These are phyloP conservation scores for Pyrocephalus nanus DNA, from an alignment of 2,797 vertebrate genomes.

Conservation along the genomic window DNA sequence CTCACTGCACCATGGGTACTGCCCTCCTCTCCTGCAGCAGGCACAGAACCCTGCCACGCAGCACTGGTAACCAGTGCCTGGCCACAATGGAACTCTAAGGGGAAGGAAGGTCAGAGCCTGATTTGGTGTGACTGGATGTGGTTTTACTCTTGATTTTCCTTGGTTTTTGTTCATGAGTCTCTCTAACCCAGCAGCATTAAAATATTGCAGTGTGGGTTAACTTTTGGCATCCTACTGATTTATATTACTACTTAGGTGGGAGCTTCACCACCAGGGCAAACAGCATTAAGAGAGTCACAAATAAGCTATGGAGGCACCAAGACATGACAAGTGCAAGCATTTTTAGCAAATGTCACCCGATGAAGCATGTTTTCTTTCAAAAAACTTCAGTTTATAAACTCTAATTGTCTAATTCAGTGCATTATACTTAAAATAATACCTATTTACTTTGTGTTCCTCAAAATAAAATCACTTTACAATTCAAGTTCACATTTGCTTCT, in stretches of 20 bases:
- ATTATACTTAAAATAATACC: slow-evolving; percentile 40
- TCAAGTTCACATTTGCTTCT: background rate
- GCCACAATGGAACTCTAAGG: background rate
- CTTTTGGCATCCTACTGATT: slow-evolving; percentile 5
- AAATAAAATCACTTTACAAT: slow-evolving; percentile 27
- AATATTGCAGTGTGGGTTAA: background rate
- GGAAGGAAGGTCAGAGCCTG: background rate
- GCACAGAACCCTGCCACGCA: background rate
- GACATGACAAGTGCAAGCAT: background rate
- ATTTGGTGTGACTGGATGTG: background rate
- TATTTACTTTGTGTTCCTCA: slow-evolving; percentile 35
- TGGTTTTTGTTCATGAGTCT: background rate
- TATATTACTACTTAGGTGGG: background rate
- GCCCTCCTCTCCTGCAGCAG: background rate
- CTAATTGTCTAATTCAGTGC: background rate
- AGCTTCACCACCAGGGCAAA: background rate
- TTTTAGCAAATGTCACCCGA: background rate
- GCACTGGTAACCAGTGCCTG: background rate
- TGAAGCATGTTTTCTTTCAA: slow-evolving; percentile 38
- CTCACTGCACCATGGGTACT: background rate
- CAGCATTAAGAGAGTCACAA: slow-evolving; percentile 1
- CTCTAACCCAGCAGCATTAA: background rate
- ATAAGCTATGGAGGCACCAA: background rate
- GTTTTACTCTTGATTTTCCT: background rate
- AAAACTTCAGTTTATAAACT: slow-evolving; percentile 32